phyloP scores from a whole-genome alignment of 2,888 invertebrate genomes.

The Pasiphila rectangulata region DNA sequence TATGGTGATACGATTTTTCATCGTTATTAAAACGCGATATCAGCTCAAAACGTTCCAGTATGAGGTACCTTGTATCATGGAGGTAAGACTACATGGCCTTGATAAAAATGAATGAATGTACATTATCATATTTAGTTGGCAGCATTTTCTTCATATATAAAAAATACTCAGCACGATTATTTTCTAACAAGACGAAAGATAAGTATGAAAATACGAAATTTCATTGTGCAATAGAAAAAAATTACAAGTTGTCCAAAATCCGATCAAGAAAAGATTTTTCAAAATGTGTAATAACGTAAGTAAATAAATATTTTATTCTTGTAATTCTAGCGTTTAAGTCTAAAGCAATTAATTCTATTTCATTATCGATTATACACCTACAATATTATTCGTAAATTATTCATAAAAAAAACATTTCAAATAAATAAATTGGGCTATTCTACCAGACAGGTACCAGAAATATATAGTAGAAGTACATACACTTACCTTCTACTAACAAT shows the following conservation, averaged over 20 bases:
- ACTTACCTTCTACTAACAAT: no score
- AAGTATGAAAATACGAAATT: constrained; percentile 6
- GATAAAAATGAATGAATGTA: constrained; percentile 14
- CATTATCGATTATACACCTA: constrained; percentile 16
- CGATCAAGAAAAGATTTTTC: constrained; percentile 12
- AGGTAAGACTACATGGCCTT: constrained; percentile 16
- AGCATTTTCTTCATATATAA: constrained; percentile 20
- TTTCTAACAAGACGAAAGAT: background rate
- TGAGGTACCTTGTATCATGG: constrained; percentile 12
- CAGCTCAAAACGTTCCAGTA: constrained; percentile 12
- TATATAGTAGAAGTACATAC: background rate
- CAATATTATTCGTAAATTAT: constrained; percentile 10
- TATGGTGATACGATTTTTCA: constrained; percentile 37
- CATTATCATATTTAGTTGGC: constrained; percentile 17
- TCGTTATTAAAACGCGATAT: constrained; percentile 3
- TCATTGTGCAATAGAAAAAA: constrained; percentile 10
- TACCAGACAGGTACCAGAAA: background rate
- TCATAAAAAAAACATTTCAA: constrained; percentile 12
- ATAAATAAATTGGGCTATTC: constrained; percentile 15
- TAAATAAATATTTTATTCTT: constrained; percentile 24
- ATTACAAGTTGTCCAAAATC: constrained; percentile 10
- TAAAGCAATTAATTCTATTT: constrained; percentile 21
- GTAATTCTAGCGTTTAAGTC: constrained; percentile 25
- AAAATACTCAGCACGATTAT: constrained; percentile 4
- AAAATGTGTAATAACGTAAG: constrained; percentile 17